Conservation (phyloP, 2,113 vertebrate genomes). For the Todiramphus chloris region DNA sequence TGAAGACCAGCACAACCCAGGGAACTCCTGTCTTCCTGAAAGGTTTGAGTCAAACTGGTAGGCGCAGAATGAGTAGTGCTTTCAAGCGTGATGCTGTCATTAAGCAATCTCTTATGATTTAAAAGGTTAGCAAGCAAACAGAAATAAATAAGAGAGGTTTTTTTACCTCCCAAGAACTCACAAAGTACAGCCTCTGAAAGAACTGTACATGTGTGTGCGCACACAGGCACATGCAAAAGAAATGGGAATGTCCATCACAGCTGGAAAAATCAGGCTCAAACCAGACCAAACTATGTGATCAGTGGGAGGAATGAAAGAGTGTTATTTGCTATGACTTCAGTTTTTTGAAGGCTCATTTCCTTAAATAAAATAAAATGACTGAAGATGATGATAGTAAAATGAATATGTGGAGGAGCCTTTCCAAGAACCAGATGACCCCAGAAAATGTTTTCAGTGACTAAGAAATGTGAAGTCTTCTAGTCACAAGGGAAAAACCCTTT, state of each 20-base stretch:
- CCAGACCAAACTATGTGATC: neutral
- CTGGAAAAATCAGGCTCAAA: neutral
- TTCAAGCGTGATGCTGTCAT: neutral
- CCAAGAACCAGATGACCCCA: neutral
- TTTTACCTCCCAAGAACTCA: neutral
- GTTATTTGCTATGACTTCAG: neutral
- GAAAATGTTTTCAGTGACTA: neutral
- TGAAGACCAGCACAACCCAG: neutral
- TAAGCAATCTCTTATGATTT: neutral
- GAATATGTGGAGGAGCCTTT: neutral
- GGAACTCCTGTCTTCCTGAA: neutral
- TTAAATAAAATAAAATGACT: neutral
- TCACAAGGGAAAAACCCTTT: neutral
- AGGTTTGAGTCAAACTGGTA: neutral
- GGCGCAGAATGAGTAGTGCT: neutral
- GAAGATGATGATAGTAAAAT: neutral
- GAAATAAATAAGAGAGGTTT: conserved; percentile 22
- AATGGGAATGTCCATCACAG: neutral
- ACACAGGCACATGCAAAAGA: neutral
- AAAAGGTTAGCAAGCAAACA: neutral
- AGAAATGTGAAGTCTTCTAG: neutral
- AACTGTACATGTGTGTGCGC: neutral
- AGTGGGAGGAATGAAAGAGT: neutral
- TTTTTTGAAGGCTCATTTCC: neutral
- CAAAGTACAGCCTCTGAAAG: neutral